phyloP scores from a whole-genome alignment of 2,888 invertebrate genomes.

The Malthinus seriepunctatus region DNA sequence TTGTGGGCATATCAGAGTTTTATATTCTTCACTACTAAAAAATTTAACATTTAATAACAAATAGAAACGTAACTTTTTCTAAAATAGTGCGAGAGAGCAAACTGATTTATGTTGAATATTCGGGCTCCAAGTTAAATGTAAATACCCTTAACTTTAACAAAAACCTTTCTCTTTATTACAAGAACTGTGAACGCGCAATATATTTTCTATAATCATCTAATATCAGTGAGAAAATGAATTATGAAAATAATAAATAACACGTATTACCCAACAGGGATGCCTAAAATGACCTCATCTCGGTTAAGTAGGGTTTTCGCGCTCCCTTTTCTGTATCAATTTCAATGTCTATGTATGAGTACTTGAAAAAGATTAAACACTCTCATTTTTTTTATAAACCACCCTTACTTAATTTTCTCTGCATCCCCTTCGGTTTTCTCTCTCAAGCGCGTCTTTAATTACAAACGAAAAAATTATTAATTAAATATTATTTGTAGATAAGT shows the following conservation, averaged over 20 bases:
- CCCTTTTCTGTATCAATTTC: conserved; percentile 14
- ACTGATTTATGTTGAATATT: too few relatives aligned
- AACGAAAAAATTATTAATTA: not conserved
- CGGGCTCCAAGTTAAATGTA: too few relatives aligned
- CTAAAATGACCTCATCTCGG: conserved; percentile 23
- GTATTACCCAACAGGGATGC: conserved; percentile 23
- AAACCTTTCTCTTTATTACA: conserved; percentile 5
- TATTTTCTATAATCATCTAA: conserved; percentile 13
- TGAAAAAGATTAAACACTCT: not conserved
- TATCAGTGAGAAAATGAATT: conserved; percentile 17
- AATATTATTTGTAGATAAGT: not conserved
- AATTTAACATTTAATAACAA: too few relatives aligned
- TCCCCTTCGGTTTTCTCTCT: too few relatives aligned
- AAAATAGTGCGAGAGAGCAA: too few relatives aligned
- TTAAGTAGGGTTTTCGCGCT: conserved; percentile 16
- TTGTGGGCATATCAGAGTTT: too few relatives aligned
- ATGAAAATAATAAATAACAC: conserved; percentile 25
- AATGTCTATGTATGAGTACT: not conserved
- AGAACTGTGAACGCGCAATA: conserved; percentile 2
- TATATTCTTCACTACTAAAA: too few relatives aligned
- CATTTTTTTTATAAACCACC: not conserved
- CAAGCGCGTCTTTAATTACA: too few relatives aligned
- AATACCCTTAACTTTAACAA: not conserved
- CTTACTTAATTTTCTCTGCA: not conserved
- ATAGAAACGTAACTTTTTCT: too few relatives aligned